A percentile compares a stretch with the other conserved stretches of the same genome.
phyloP scores from a whole-genome alignment of 92 coral and sea anemone genomes.

The Galaxea fascicularis region DNA sequence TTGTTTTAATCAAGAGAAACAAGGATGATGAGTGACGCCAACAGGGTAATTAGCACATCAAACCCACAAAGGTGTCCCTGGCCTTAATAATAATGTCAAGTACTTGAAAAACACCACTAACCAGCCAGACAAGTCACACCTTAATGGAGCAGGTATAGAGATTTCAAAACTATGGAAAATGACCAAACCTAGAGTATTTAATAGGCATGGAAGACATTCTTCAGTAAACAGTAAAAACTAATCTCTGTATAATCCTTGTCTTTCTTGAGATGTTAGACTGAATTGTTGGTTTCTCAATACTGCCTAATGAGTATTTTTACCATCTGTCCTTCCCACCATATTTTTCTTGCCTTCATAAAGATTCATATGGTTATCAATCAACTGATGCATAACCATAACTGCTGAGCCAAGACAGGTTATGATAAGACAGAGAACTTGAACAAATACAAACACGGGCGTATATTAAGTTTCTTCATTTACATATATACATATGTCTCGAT shows the following conservation, averaged over 20 bases:
- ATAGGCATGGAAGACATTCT: neutral
- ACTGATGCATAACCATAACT: slow-evolving; percentile 15
- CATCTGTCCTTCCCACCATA: slow-evolving; percentile 31
- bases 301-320: slow-evolving; percentile 10
- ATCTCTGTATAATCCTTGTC: slow-evolving; percentile 23
- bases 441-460: neutral
- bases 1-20: slow-evolving; percentile 31
- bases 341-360: slow-evolving; percentile 9
- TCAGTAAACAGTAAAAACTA: slow-evolving; percentile 20
- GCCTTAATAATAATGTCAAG: neutral
- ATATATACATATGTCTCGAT: neutral
- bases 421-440: neutral
- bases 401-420: slow-evolving; percentile 4
- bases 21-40: slow-evolving; percentile 30
- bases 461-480: neutral
- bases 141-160: neutral
- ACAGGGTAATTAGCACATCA: slow-evolving; percentile 34
- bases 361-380: slow-evolving; percentile 12
- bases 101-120: neutral
- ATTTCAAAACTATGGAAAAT: slow-evolving; percentile 1
- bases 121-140: slow-evolving; percentile 26
- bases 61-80: neutral
- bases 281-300: slow-evolving; percentile 24
- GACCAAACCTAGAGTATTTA: slow-evolving; percentile 6
- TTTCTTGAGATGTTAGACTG: slow-evolving; percentile 17